A percentile compares a stretch with the other conserved stretches of the same genome.
These are phyloP conservation scores for Kobus ellipsiprymnus DNA, from an alignment of 2,113 vertebrate species.

Conservation along the genomic window DNA sequence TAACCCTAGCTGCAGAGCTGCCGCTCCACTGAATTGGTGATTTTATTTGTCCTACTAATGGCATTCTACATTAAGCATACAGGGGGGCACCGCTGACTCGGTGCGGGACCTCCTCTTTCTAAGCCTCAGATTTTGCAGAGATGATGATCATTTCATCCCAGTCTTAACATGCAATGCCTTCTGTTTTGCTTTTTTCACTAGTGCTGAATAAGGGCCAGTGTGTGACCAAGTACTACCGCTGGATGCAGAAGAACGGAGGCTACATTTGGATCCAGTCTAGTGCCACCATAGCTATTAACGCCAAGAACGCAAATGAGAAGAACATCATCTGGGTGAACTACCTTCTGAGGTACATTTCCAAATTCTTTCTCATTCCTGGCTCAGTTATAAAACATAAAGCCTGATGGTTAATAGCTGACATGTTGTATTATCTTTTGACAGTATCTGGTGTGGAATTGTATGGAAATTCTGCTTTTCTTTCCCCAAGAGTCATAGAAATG, in stretches of 20 bases:
- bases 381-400: neutral
- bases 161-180: conserved; percentile 25
- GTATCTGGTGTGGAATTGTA: neutral
- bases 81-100: neutral
- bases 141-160: neutral
- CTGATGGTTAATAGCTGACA: neutral
- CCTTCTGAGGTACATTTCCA: conserved; percentile 91
- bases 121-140: neutral
- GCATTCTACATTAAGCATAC: neutral
- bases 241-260: conserved; percentile 98
- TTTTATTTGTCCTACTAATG: conserved; percentile 59
- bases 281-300: conserved; percentile 96
- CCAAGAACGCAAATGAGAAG: conserved; percentile 97
- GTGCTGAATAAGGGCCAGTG: conserved; percentile 99
- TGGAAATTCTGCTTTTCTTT: conserved; percentile 5
- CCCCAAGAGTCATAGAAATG: neutral
- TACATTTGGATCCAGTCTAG: conserved; percentile 99
- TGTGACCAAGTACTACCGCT: conserved; percentile 98
- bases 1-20: conserved; percentile 1
- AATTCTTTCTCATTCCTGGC: conserved; percentile 64
- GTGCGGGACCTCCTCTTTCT: neutral
- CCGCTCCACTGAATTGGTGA: conserved; percentile 12
- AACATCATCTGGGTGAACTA: conserved; percentile 99
- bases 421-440: neutral
- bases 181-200: conserved; percentile 69